Conservation (phyloP, 2,797 vertebrate genomes). For the Enteromius mattozi region DNA sequence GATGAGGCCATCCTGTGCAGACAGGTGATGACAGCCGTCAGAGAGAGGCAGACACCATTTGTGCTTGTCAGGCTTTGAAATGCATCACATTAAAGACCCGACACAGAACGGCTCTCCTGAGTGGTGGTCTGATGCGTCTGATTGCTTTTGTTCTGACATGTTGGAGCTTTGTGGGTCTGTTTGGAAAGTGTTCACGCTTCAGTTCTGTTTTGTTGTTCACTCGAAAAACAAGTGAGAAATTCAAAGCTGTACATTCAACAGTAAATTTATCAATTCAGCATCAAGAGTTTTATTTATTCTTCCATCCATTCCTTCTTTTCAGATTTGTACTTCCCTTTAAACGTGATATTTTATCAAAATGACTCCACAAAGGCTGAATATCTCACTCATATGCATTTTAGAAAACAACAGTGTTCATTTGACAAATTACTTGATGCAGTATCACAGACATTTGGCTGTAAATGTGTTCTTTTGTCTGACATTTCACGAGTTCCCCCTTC, state of each 20-base stretch:
- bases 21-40: constrained; percentile 56
- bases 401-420: constrained; percentile 57
- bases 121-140: constrained; percentile 16
- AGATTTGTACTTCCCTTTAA: not conserved
- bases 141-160: constrained; percentile 48
- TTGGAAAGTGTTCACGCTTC: constrained; percentile 37
- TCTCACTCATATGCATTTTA: constrained; percentile 24
- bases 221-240: constrained; percentile 3
- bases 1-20: constrained; percentile 35
- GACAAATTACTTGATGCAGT: constrained; percentile 49
- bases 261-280: not conserved
- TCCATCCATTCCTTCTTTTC: not conserved
- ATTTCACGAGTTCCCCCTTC: not conserved
- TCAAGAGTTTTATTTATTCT: not conserved
- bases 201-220: constrained; percentile 18
- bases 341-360: not conserved
- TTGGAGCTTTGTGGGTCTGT: constrained; percentile 31
- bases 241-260: not conserved
- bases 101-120: not conserved
- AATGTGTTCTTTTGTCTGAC: not conserved
- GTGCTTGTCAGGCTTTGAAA: constrained; percentile 52
- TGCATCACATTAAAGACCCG: constrained; percentile 43
- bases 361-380: not conserved
- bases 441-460: not conserved
- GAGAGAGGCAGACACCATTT: constrained; percentile 45